Evolutionary conservation across 2,113 vertebrate species (phyloP).

Genomic region (Lagopus muta): DNA sequence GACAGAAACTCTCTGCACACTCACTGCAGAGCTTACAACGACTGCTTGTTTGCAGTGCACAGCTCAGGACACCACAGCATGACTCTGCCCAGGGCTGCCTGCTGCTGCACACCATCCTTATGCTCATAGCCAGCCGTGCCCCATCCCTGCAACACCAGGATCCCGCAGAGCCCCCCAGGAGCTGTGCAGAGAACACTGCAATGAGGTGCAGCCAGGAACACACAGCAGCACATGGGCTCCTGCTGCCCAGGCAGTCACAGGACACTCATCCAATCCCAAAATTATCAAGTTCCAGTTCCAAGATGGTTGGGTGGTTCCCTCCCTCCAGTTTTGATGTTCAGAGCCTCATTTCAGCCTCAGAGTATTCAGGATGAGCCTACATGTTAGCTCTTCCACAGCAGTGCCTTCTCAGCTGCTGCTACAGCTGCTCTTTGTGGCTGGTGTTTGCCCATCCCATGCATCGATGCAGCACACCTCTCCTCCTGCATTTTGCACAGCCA

Average conservation of each 20-base stretch:
- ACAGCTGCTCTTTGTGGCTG: conserved; percentile 14
- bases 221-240: neutral
- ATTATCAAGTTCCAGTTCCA: neutral
- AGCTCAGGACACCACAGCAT: neutral
- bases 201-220: neutral
- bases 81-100: neutral
- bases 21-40: neutral
- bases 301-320: neutral
- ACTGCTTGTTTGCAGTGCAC: neutral
- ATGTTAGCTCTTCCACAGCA: neutral
- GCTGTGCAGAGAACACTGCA: neutral
- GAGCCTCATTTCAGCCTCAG: neutral
- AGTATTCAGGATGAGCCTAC: conserved; percentile 1
- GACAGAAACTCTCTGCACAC: neutral
- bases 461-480: no score
- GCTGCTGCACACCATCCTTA: neutral
- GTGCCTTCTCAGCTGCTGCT: neutral
- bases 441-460: neutral
- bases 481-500: no score
- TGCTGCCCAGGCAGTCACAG: neutral
- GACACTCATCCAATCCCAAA: neutral
- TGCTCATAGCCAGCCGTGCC: neutral
- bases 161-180: neutral
- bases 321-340: neutral
- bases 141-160: neutral